Percentiles rank a stretch among this genome's conserved stretches.
Conservation (phyloP, 1,140 invertebrate genomes). For the Prorops nasuta region DNA sequence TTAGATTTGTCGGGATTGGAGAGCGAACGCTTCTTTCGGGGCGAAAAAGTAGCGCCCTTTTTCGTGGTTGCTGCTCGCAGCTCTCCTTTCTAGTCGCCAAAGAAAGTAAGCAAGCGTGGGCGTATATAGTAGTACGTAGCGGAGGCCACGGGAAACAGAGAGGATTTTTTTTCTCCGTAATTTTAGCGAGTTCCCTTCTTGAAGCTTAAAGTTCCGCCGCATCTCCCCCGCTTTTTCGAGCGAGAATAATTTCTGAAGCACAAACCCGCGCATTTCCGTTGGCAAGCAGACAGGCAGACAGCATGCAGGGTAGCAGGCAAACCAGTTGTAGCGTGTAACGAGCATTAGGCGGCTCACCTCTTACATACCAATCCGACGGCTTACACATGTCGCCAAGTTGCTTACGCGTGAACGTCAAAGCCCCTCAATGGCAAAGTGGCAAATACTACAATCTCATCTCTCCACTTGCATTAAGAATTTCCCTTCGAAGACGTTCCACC, state of each 20-base stretch:
- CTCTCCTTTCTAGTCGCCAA: too few species aligned
- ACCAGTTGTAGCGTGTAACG: conserved; percentile 10
- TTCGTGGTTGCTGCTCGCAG: too few species aligned
- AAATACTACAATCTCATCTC: neutral
- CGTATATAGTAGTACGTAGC: too few species aligned
- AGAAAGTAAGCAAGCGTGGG: too few species aligned
- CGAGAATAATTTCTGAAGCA: conserved; percentile 23
- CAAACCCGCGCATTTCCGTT: neutral
- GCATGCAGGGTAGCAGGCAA: too few species aligned
- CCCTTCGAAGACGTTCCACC: neutral
- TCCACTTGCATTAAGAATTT: neutral
- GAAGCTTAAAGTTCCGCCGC: neutral
- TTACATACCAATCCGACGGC: neutral
- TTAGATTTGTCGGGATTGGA: too few species aligned
- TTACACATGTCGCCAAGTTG: conserved; percentile 1
- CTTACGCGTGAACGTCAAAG: conserved; percentile 3
- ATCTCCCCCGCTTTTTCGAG: conserved; percentile 3
- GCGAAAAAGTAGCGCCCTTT: too few species aligned
- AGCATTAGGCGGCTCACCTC: neutral
- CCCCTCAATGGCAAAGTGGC: conserved; percentile 9
- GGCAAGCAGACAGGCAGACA: too few species aligned
- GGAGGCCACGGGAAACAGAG: neutral
- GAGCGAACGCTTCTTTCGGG: too few species aligned
- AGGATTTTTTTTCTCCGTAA: neutral
- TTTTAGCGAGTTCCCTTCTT: conserved; percentile 9